phyloP scores from a whole-genome alignment of 2,113 vertebrate species.

The Emydura subglobosa region DNA sequence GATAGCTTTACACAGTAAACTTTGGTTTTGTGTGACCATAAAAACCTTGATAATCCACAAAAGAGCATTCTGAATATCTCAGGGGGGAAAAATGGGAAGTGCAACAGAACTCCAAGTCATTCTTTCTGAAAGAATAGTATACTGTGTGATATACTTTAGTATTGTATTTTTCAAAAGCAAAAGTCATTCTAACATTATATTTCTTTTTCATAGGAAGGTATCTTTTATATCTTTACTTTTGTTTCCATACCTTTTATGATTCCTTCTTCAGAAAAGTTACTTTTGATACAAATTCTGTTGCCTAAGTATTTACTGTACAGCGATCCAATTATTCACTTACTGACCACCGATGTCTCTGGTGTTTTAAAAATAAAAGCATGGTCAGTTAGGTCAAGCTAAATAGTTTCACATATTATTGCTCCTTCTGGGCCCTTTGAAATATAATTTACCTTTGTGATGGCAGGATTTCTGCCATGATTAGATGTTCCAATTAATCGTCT shows the following conservation, averaged over 20 bases:
- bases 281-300: background rate
- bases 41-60: slow-evolving; percentile 7
- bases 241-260: background rate
- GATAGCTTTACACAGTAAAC: slow-evolving; percentile 26
- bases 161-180: background rate
- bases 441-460: background rate
- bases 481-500: background rate
- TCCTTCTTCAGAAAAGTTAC: background rate
- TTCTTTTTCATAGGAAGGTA: background rate
- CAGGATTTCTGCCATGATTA: background rate
- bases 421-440: background rate
- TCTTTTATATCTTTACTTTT: background rate
- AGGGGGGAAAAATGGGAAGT: slow-evolving; percentile 4
- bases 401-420: background rate
- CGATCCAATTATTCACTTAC: background rate
- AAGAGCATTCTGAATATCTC: background rate
- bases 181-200: background rate
- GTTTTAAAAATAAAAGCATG: background rate
- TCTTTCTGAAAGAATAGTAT: background rate
- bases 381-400: background rate
- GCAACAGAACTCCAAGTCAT: background rate
- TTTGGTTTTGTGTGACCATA: slow-evolving; percentile 23
- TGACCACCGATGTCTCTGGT: background rate
- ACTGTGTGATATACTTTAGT: background rate
- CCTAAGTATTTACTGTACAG: background rate